Percentiles rank a stretch among this genome's conserved stretches.
Conservation (phyloP, 2,888 invertebrate genomes). For the Noctua comes region DNA sequence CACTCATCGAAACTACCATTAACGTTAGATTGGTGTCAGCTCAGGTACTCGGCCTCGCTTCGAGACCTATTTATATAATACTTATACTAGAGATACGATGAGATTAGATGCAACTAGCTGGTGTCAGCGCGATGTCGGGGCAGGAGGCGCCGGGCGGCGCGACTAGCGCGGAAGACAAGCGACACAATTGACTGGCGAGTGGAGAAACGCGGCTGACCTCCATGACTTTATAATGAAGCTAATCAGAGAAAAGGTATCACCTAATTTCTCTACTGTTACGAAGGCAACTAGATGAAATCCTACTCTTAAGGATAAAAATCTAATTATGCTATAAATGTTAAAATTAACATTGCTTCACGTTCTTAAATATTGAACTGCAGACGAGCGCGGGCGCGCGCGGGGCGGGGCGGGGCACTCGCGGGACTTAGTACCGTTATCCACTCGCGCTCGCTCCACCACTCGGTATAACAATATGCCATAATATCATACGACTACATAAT, state of each 20-base stretch:
- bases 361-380: constrained; percentile 80
- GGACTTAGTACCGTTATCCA: constrained; percentile 85
- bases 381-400: constrained; percentile 65
- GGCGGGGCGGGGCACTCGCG: constrained; percentile 61
- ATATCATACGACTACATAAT: constrained; percentile 66
- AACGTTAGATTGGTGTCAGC: constrained; percentile 84
- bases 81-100: constrained; percentile 80
- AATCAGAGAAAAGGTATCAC: constrained; percentile 88
- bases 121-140: constrained; percentile 78
- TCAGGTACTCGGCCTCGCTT: constrained; percentile 84
- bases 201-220: constrained; percentile 80
- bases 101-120: constrained; percentile 84
- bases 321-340: constrained; percentile 89
- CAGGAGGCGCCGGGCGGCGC: constrained; percentile 31
- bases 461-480: constrained; percentile 68
- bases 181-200: constrained; percentile 85
- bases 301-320: constrained; percentile 90
- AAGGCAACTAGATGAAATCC: constrained; percentile 90
- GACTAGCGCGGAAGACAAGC: constrained; percentile 76
- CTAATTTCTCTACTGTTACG: constrained; percentile 89
- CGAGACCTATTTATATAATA: constrained; percentile 76
- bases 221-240: constrained; percentile 82
- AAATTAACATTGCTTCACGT: constrained; percentile 90
- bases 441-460: constrained; percentile 67
- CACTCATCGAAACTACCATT: constrained; percentile 69